Evolutionary conservation across 2,113 vertebrate genomes (phyloP).

Genomic region (Trinectes maculatus): DNA sequence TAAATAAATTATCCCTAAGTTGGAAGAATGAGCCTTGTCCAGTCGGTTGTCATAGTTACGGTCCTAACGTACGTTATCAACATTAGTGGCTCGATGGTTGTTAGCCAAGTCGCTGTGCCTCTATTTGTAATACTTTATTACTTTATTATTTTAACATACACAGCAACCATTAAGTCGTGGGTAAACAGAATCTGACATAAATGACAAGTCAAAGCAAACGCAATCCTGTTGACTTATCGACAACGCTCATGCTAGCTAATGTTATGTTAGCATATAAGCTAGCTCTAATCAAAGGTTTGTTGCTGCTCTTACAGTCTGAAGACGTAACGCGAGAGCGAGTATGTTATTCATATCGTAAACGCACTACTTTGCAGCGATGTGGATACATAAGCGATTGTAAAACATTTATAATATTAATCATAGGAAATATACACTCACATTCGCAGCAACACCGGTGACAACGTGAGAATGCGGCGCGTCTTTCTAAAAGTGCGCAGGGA

Average conservation of each 20-base stretch:
- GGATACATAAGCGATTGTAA: fast-evolving
- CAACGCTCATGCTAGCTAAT: constrained; percentile 41
- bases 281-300: constrained; percentile 41
- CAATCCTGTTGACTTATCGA: background rate
- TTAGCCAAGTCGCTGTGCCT: background rate
- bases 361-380: too few relatives aligned
- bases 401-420: background rate
- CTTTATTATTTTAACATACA: background rate
- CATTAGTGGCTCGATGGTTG: background rate
- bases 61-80: constrained; percentile 29
- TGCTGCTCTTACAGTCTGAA: background rate
- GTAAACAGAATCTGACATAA: fast-evolving
- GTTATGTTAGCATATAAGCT: constrained; percentile 62
- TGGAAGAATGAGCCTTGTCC: background rate
- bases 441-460: constrained; percentile 61
- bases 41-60: constrained; percentile 80
- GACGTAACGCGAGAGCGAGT: fast-evolving
- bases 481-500: constrained; percentile 49
- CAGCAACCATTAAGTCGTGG: background rate
- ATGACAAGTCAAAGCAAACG: fast-evolving
- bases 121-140: background rate
- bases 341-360: too few relatives aligned
- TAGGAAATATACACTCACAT: constrained; percentile 63
- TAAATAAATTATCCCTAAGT: background rate
- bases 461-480: constrained; percentile 71